Evolutionary conservation across 1,140 invertebrate genomes (phyloP), one percentile per base, ranked within the genome.

Genomic region (Spodoptera litura): DNA sequence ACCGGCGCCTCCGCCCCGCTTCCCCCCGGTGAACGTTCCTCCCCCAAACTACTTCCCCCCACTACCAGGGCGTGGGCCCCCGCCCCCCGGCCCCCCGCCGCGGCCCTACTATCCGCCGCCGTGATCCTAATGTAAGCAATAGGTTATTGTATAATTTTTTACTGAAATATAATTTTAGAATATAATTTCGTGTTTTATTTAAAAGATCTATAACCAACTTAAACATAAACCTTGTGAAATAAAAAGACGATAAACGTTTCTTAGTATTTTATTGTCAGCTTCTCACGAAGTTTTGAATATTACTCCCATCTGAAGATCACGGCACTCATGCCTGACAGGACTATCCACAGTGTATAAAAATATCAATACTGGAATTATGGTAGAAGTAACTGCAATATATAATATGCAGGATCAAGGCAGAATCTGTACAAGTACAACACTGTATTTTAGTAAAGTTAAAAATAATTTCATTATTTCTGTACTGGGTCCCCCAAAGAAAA

Each of bases 31-130:
- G 0, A 87, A 84, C 31, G 88, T 93, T 13, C 90, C 91, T 6
- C 93, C 92, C 13, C 89, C 93, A 5, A 90, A 89, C 81, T 95
- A 91, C 82, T 93, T 87, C 71, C 87, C 91, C 11, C 89, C 84
- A 62, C 85, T 82, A 78, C 83, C 78, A 5, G 83, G 77, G 56
- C 89, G 90, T 76, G 79, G 92, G 55, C 79, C 93, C 70, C 78
- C 88, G 72, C 70, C 92, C 75, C 81, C 90, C 0, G 78, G 84
- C 5, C 88, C 87, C 0, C 91, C 91, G 2, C 89, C 89, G n/a
- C 85, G 94, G 66, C 93, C 94, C 0, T 95, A 94, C 75, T 95
- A 93, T 80, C 94, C 93, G 56, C 94, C 94, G 8, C 93, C 94
- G 62, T 93, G 64, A 68, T 68, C 49, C 49, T 68, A 92, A 83